Conservation (phyloP, 1,140 invertebrate species). For the Tetragonula clypearis region DNA sequence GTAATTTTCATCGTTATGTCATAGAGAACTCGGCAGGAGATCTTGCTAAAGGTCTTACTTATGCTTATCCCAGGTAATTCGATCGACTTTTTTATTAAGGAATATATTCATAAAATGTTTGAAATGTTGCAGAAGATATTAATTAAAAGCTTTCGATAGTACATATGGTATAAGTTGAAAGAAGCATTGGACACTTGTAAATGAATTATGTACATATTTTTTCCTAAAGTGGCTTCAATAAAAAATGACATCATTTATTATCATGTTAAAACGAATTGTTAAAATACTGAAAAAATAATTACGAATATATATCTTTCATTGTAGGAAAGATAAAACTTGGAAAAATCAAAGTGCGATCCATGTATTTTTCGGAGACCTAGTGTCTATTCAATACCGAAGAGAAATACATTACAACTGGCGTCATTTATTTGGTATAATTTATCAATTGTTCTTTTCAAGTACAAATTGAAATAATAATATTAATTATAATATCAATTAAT, state of each 20-base stretch:
- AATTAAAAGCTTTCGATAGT: not conserved
- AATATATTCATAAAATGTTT: not conserved
- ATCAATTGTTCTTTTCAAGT: slow-evolving; percentile 11
- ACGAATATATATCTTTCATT: not conserved
- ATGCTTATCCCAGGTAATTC: slow-evolving; percentile 43
- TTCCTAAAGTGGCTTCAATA: not conserved
- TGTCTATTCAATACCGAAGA: slow-evolving; percentile 69
- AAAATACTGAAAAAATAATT: not conserved
- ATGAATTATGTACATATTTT: not conserved
- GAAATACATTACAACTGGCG: slow-evolving; percentile 71
- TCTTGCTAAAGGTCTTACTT: slow-evolving; percentile 48
- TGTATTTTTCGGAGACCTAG: slow-evolving; percentile 73
- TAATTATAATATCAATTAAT: not conserved
- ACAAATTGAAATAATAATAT: not conserved
- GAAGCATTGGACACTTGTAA: not conserved
- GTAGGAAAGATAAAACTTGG: slow-evolving; percentile 39
- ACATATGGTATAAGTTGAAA: not conserved
- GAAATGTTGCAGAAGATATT: not conserved
- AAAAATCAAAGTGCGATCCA: slow-evolving; percentile 69
- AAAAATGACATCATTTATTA: not conserved
- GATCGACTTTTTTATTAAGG: not conserved
- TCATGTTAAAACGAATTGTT: too few species aligned
- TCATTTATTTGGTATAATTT: slow-evolving; percentile 70
- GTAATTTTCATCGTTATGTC: slow-evolving; percentile 66
- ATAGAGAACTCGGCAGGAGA: slow-evolving; percentile 65